Conservation (phyloP, 35 echinoderm and acorn worm species). For the Heliocidaris tuberculata region DNA sequence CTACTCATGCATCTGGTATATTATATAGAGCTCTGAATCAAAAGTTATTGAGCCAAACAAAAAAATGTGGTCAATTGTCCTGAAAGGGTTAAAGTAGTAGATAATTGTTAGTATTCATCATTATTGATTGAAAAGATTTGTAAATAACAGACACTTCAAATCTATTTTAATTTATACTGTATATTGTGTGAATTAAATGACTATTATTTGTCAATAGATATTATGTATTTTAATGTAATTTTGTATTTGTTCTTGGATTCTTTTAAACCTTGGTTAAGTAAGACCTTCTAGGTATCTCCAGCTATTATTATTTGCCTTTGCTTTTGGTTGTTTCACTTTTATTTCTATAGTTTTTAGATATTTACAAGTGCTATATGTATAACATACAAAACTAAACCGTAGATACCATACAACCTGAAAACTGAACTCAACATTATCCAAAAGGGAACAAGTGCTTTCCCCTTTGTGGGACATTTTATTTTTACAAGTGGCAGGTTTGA, state of each 20-base stretch:
- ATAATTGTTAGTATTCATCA: neutral
- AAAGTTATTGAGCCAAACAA: too few relatives aligned
- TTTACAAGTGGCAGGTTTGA: too few relatives aligned
- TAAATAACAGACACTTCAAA: constrained; percentile 26
- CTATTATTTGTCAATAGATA: neutral
- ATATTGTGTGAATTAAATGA: neutral
- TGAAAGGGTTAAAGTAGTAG: too few relatives aligned
- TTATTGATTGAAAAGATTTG: constrained; percentile 2
- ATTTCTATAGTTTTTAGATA: neutral
- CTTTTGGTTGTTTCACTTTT: neutral
- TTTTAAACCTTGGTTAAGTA: neutral
- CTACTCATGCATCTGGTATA: too few relatives aligned
- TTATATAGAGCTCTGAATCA: too few relatives aligned
- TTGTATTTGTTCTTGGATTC: neutral
- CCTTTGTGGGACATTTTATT: too few relatives aligned
- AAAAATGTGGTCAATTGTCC: too few relatives aligned
- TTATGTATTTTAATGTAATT: neutral
- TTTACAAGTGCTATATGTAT: neutral
- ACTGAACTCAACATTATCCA: neutral
- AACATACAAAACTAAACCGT: neutral
- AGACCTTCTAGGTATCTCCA: neutral
- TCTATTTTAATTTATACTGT: constrained; percentile 14
- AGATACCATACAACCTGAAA: neutral
- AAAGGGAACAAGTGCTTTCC: too few relatives aligned
- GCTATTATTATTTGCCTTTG: neutral